A percentile compares a stretch with the other conserved stretches of the same genome.
Conservation (phyloP, 2,113 vertebrate species). For the Phrynocephalus versicolor region DNA sequence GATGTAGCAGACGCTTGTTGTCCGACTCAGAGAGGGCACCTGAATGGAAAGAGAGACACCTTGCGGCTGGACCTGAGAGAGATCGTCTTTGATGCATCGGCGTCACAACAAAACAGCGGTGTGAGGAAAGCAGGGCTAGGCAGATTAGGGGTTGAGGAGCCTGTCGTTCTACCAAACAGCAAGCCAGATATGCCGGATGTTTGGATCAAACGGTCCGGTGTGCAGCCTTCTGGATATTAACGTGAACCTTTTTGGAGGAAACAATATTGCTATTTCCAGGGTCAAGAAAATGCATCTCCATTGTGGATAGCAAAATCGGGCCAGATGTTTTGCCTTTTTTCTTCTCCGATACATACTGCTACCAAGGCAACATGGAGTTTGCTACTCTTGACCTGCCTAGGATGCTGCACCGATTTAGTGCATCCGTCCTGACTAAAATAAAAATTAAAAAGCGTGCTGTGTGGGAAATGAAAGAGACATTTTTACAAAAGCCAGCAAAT, state of each 20-base stretch:
- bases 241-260: constrained; percentile 65
- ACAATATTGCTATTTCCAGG: constrained; percentile 7
- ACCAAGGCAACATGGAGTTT: too few species aligned
- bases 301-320: constrained; percentile 38
- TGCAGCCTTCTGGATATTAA: constrained; percentile 82
- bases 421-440: constrained; percentile 25
- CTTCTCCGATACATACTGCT: too few species aligned
- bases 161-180: constrained; percentile 93
- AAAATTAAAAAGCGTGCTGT: constrained; percentile 38
- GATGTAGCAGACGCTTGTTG: constrained; percentile 67
- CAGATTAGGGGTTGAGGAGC: constrained; percentile 76
- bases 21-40: constrained; percentile 77
- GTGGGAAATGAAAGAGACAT: constrained; percentile 36
- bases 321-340: too few species aligned
- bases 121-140: constrained; percentile 82
- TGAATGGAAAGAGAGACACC: constrained; percentile 91
- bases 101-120: constrained; percentile 74
- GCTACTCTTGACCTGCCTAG: too few species aligned
- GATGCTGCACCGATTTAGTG: constrained; percentile 2
- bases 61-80: constrained; percentile 90
- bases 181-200: constrained; percentile 94
- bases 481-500: constrained; percentile 60
- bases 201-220: constrained; percentile 91
- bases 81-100: constrained; percentile 82
- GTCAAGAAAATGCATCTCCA: constrained; percentile 16